Evolutionary conservation across 2,797 vertebrate genomes (phyloP), one percentile per base, ranked within the genome.

Genomic region (Eulemur albifrons): DNA sequence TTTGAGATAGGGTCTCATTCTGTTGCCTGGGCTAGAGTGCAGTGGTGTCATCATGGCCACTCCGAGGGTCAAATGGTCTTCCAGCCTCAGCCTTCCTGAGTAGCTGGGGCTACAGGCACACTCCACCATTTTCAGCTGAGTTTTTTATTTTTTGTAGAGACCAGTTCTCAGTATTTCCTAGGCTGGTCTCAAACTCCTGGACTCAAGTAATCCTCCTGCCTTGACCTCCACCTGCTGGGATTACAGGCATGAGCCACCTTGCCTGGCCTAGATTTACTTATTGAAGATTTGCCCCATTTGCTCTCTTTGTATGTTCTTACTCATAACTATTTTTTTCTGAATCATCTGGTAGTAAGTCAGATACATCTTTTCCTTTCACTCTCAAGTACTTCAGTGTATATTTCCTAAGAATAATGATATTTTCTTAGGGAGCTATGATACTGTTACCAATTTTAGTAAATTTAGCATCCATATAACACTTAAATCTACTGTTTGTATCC

Each of bases 381-480:
- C 84, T 10, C 82, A 40, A 86, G 86, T 61, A 52, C n/a, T 50
- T 76, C 32, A 63, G 18, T 57, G 17, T 95, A 9, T 77, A 72
- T 92, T 95, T 96, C 27, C 13, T 93, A 61, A 85, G 57, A 91
- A 75, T 88, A 90, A 90, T 30, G 52, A 45, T 90, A 86, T 80
- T 89, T 69, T 95, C 6, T 67, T 82, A 90, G 48, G 57, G 95
- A 80, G 23, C 8, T 90, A 23, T 32, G 72, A 25, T 65, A 45
- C 15, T 18, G 7, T 96, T 80, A 67, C 32, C n/a, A 82, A n/a
- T 82, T 83, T 90, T 15, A 93, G 4, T 96, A 88, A 84, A 54
- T 86, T 96, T 88, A 90, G 50, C 17, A 20, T 80, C n/a, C 4
- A 23, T 54, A 75, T 52, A 65, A 57, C 48, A 57, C 21, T 91